Percentiles rank a stretch among this genome's conserved stretches.
phyloP scores from a whole-genome alignment of 2,113 vertebrate genomes.

The Halichoeres trimaculatus region DNA sequence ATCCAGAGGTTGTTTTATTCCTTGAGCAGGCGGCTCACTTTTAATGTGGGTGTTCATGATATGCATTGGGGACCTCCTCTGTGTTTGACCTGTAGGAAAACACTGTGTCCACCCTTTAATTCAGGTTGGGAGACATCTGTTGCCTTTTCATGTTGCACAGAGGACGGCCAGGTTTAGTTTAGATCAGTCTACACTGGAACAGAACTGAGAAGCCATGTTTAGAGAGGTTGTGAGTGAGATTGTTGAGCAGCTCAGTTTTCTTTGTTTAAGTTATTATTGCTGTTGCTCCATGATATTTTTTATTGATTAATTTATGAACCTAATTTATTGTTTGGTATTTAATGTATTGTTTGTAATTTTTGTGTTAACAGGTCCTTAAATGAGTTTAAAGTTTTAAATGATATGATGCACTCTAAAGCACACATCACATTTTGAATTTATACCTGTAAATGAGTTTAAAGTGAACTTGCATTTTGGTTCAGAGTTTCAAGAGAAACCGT shows the following conservation, averaged over 20 bases:
- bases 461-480: constrained; percentile 55
- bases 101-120: constrained; percentile 30
- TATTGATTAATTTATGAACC: constrained; percentile 74
- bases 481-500: constrained; percentile 54
- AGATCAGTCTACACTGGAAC: constrained; percentile 77
- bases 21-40: constrained; percentile 11
- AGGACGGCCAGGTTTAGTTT: constrained; percentile 45
- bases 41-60: constrained; percentile 45
- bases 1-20: constrained; percentile 1
- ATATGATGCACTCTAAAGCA: constrained; percentile 48
- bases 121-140: constrained; percentile 52
- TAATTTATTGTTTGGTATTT: constrained; percentile 86
- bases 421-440: constrained; percentile 42
- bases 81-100: constrained; percentile 46
- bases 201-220: constrained; percentile 58
- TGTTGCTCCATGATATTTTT: constrained; percentile 74
- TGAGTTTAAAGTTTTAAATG: constrained; percentile 42
- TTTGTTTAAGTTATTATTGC: constrained; percentile 72
- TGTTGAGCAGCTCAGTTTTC: constrained; percentile 73
- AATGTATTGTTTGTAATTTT: constrained; percentile 71
- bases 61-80: constrained; percentile 59
- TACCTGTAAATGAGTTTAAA: constrained; percentile 48
- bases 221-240: constrained; percentile 58
- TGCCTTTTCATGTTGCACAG: constrained; percentile 30
- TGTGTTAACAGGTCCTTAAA: constrained; percentile 55